These are phyloP conservation scores for Perizoma affinitatum DNA, from an alignment of 2,888 invertebrate genomes.

Conservation along the genomic window DNA sequence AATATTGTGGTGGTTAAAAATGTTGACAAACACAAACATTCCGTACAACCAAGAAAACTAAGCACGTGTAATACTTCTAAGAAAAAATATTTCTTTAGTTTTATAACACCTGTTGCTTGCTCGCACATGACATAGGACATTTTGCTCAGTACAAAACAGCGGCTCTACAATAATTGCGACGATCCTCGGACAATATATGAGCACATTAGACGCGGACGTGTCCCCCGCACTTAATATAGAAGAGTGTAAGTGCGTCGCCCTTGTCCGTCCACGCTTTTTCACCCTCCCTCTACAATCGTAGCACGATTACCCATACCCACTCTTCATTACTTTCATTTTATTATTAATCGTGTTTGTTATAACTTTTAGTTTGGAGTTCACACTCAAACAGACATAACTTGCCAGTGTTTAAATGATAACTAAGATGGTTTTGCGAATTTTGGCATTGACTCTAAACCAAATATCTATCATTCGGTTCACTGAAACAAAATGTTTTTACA, in stretches of 20 bases:
- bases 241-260: slow-evolving; percentile 75
- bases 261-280: slow-evolving; percentile 57
- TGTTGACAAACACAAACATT: no score
- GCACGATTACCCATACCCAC: slow-evolving; percentile 20
- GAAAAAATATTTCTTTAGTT: slow-evolving; percentile 19
- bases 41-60: not conserved
- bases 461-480: no score
- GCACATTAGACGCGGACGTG: slow-evolving; percentile 82
- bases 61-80: not conserved
- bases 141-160: slow-evolving; percentile 25
- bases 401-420: no score
- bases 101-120: slow-evolving; percentile 28
- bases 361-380: not conserved
- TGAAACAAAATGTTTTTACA: not conserved
- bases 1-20: not conserved
- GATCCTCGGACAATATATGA: slow-evolving; percentile 78
- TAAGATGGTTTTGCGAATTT: not conserved
- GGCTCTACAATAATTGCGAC: slow-evolving; percentile 72
- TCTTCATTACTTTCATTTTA: slow-evolving; percentile 17
- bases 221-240: slow-evolving; percentile 78
- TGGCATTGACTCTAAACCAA: not conserved
- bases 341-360: slow-evolving; percentile 2
- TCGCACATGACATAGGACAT: slow-evolving; percentile 23
- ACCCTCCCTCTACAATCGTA: slow-evolving; percentile 44
- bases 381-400: no score